phyloP scores from a whole-genome alignment of 2,797 vertebrate species.

The Sylvilagus floridanus region DNA sequence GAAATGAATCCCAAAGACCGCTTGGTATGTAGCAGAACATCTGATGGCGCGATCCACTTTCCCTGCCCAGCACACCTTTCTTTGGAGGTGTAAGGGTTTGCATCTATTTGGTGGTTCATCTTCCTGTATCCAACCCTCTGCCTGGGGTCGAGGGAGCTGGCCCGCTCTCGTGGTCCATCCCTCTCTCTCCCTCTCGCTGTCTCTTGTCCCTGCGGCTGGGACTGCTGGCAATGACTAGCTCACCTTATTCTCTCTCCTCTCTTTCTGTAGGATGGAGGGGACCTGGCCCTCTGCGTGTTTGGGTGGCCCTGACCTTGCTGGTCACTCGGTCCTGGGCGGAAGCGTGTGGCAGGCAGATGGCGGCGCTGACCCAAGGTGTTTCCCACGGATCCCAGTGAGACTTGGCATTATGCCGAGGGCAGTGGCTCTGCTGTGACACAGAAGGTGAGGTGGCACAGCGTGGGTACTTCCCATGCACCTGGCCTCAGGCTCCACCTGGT shows the following conservation, averaged over 20 bases:
- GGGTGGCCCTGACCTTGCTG: not conserved
- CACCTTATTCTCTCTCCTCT: not conserved
- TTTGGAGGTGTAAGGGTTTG: too few species aligned
- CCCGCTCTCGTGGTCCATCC: not conserved
- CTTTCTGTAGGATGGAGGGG: not conserved
- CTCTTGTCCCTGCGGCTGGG: not conserved
- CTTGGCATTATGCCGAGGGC: not conserved
- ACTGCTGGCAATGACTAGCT: not conserved
- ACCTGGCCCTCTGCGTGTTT: not conserved
- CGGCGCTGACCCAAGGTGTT: not conserved
- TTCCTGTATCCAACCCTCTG: not conserved
- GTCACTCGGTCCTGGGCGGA: not conserved
- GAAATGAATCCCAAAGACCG: not conserved
- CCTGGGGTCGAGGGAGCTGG: not conserved
- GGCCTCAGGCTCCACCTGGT: not conserved
- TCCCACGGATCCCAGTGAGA: not conserved
- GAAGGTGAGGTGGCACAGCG: not conserved
- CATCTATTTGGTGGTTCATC: slow-evolving; percentile 6
- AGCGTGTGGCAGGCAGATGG: not conserved
- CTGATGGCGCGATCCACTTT: not conserved
- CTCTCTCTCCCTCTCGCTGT: not conserved
- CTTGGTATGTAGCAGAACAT: not conserved
- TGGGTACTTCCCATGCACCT: rapidly evolving
- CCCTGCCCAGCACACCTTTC: not conserved
- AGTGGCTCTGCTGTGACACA: not conserved